Evolutionary conservation across 1,140 invertebrate genomes (phyloP), one percentile per base, ranked within the genome.

Genomic region (fruit fly (Drosophila melanogaster)): DNA sequence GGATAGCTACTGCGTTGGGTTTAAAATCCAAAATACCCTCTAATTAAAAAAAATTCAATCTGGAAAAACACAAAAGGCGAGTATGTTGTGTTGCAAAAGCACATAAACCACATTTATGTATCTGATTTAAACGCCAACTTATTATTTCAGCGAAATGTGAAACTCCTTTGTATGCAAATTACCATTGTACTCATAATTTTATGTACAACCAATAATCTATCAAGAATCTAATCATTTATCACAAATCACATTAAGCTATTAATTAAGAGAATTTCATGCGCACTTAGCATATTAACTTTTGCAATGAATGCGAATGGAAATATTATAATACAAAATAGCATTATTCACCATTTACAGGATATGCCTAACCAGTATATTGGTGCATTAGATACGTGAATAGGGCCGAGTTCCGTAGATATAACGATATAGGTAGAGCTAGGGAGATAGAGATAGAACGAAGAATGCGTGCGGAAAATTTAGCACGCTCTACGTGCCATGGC

Each of bases 381-480:
- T 8, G 17, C n/a, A 17, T 35, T 19, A 15, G 43, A 15, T 37
- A n/a, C 15, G 19, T 15, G 26, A 22, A 19, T 4, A 44, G 4
- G 17, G 4, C 35, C 8, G 40, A 22, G 5, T 51, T 22, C 17
- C 30, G 38, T 53, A 53, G 14, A 41, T 4, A 70, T n/a, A 12
- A 19, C 17, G 14, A 15, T n/a, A 26, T 15, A 41, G 22, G 44
- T 37, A 47, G 15, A 37, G 40, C 24, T 38, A 58, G 17, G 35
- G 54, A 50, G 38, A 19, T 30, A 43, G 24, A 41, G 60, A 54
- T 55, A 49, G 33, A 77, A 40, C 40, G 62, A 77, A 56, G 79
- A 87, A 87, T 87, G 81, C 81, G 81, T 85, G 77, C 71, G 79
- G 71, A 83, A 87, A 89, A 87, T 87, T 77, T 87, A 89, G 76